phyloP scores from a whole-genome alignment of 2,888 invertebrate species.

The Diloba caeruleocephala region DNA sequence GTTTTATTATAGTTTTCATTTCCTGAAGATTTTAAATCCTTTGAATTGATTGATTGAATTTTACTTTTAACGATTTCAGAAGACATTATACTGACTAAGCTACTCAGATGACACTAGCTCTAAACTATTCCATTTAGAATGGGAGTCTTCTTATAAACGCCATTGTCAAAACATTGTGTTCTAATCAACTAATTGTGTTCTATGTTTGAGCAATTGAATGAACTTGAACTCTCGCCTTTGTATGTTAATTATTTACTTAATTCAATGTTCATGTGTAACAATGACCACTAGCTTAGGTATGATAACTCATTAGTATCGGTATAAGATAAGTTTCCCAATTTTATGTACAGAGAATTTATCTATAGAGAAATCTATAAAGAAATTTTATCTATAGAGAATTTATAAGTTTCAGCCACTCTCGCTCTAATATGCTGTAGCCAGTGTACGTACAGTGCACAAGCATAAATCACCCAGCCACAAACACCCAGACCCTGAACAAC shows the following conservation, averaged over 20 bases:
- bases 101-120: slow-evolving; percentile 4
- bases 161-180: slow-evolving; percentile 1
- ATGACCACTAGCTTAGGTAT: no score
- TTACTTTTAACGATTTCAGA: slow-evolving; percentile 17
- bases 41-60: slow-evolving; percentile 1
- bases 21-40: neutral
- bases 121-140: slow-evolving; percentile 9
- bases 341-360: no score
- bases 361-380: no score
- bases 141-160: slow-evolving; percentile 20
- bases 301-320: no score
- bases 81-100: slow-evolving; percentile 22
- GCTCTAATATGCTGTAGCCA: no score
- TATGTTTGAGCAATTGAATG: slow-evolving; percentile 20
- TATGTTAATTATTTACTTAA: slow-evolving; percentile 19
- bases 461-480: no score
- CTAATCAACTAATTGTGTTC: slow-evolving; percentile 2
- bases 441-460: no score
- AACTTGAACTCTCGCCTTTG: slow-evolving; percentile 34
- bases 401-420: no score
- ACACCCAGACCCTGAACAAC: no score
- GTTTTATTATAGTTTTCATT: slow-evolving; percentile 3
- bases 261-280: neutral
- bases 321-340: no score
- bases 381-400: no score